Conservation (phyloP, 64 coral and sea anemone genomes). For the Acropora tenuis region DNA sequence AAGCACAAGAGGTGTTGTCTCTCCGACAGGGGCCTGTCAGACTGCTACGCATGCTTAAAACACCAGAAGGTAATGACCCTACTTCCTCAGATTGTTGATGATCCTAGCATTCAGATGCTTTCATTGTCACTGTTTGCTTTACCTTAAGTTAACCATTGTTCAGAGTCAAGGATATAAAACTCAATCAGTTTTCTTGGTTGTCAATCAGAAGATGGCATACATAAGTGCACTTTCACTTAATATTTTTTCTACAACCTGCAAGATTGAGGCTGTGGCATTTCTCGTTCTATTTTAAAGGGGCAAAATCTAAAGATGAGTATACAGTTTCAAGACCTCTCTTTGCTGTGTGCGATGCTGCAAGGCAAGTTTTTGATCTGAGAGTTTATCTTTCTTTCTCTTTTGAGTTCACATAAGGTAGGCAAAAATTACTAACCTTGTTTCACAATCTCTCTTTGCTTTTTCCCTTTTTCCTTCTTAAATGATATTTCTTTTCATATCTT, state of each 20-base stretch:
- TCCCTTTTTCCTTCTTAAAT: conserved; percentile 10
- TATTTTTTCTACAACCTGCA: no score
- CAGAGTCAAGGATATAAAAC: no score
- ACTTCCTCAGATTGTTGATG: no score
- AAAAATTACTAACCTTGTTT: no score
- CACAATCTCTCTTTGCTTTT: neutral
- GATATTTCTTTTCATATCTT: no score
- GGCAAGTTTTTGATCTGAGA: conserved; percentile 28
- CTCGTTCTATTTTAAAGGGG: neutral
- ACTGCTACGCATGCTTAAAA: conserved; percentile 83
- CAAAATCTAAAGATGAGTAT: conserved; percentile 78
- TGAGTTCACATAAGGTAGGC: neutral
- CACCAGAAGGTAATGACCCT: conserved; percentile 65
- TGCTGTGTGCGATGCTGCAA: conserved; percentile 99
- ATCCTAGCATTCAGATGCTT: no score
- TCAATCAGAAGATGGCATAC: no score
- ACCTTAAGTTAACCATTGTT: no score
- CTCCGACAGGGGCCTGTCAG: conserved; percentile 93
- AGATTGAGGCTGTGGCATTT: neutral
- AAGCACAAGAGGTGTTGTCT: conserved; percentile 93
- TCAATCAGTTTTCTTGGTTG: no score
- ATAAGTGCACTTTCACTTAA: no score
- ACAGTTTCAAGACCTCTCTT: conserved; percentile 81
- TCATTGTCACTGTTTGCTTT: no score
- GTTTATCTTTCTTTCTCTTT: neutral